Base-by-base conservation (phyloP, 2,797 vertebrate species). In the Rhinogobio ventralis region DNA sequence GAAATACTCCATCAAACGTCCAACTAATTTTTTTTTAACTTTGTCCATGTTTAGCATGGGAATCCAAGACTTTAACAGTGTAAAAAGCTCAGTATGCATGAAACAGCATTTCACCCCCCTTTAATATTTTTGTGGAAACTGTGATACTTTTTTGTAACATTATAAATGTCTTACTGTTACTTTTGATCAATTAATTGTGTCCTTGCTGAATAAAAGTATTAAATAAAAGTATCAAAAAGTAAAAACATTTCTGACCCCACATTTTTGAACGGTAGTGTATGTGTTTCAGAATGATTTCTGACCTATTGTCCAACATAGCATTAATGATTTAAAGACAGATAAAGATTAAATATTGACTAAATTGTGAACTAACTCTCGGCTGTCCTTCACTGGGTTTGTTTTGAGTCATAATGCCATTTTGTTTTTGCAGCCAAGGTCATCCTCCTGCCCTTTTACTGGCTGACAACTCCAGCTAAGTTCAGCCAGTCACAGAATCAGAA, bases 401-500 rank as follows among this genome's bases (percentile, higher is more conserved):
- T 77, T 67, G 17, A 45, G 49, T 68, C 46, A 76, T 23, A 83
- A 57, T 55, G 62, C 30, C 6, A 67, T 42, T 83, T 67, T 55
- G 25, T 23, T 23, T 39, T 13, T 53, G 49, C 33, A 75, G 11
- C 30, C 62, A 57, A 42, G 82, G 30, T 83, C 82, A 76, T n/a
- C 23, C 46, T 51, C 72, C 36, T 68, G 49, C n/a, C n/a, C 62
- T 83, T 68, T 67, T 45, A 46, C 39, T 76, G 30, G 25, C 79
- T 45, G 77, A 80, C 84, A 82, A 36, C 55, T 39, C 67, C 1
- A 64, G 51, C n/a, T 36, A 45, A 78, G 75, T 69, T 53, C 79
- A 86, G 81, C 19, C 57, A 57, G 84, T 62, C 68, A 71, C 57
- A 76, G 74, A 82, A 85, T 79, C 25, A 74, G 53, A 82, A 64